Percentiles rank a stretch among this genome's conserved stretches.
phyloP scores from a whole-genome alignment of 2,797 vertebrate genomes.

The Pangasius djambal region DNA sequence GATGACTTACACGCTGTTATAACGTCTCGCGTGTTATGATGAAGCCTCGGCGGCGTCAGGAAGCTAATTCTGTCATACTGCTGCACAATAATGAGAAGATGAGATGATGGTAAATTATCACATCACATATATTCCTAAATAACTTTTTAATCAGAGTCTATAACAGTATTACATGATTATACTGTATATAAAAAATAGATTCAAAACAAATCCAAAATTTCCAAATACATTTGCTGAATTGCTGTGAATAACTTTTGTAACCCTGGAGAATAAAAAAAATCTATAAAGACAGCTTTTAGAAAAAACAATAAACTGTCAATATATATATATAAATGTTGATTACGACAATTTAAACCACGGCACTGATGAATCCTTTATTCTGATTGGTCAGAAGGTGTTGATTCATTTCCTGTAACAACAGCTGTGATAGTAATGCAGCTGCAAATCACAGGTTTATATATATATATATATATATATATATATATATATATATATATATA shows the following conservation, averaged over 20 bases:
- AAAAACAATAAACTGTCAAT: background rate
- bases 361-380: too few relatives aligned
- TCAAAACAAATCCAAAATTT: too few relatives aligned
- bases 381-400: background rate
- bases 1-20: conserved; percentile 31
- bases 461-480: too few relatives aligned
- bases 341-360: background rate
- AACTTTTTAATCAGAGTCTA: background rate
- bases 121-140: background rate
- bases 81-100: background rate
- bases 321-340: background rate
- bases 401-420: background rate
- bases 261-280: too few relatives aligned
- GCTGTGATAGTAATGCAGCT: too few relatives aligned
- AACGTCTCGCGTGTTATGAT: background rate
- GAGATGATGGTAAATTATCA: background rate
- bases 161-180: too few relatives aligned
- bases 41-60: background rate
- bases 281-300: background rate
- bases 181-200: too few relatives aligned
- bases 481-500: too few relatives aligned
- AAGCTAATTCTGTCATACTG: background rate
- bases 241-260: too few relatives aligned
- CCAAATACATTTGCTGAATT: too few relatives aligned
- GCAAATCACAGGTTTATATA: background rate